Percentiles rank a stretch among this genome's conserved stretches.
Evolutionary conservation across 1,140 invertebrate genomes (phyloP).

Genomic region (Philotrypesis tridentata): DNA sequence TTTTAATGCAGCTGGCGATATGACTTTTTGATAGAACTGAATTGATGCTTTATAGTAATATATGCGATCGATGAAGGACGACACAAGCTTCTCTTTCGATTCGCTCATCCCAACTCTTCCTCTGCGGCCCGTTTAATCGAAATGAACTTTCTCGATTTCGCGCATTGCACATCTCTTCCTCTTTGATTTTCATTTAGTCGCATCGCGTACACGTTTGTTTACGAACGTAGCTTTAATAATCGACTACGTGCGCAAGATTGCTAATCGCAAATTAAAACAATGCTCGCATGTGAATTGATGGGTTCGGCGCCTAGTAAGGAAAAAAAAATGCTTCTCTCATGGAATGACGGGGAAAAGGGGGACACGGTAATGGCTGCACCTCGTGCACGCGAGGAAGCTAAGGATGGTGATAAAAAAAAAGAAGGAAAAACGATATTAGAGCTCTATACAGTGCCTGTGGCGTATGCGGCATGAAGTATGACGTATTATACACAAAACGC

Average conservation of each 20-base stretch:
- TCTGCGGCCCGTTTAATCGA: background rate
- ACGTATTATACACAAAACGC: background rate
- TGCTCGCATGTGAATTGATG: background rate
- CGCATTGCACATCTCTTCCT: background rate
- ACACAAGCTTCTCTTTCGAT: background rate
- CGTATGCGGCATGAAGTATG: background rate
- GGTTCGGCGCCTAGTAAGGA: background rate
- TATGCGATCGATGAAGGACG: slow-evolving; percentile 1
- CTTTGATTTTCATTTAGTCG: background rate
- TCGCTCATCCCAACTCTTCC: slow-evolving; percentile 11
- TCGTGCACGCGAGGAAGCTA: slow-evolving; percentile 61
- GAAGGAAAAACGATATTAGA: too few relatives aligned
- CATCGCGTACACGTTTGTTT: slow-evolving; percentile 33
- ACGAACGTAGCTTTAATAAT: too few relatives aligned
- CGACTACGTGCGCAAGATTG: background rate
- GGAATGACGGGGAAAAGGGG: slow-evolving; percentile 7
- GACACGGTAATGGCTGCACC: slow-evolving; percentile 44
- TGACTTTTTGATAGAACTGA: background rate
- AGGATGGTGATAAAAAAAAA: background rate
- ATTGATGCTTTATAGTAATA: background rate
- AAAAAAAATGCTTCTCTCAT: background rate
- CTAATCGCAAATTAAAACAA: background rate
- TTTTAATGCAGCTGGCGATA: background rate
- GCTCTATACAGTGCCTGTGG: too few relatives aligned
- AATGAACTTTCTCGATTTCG: background rate